Conservation (phyloP, 2,113 vertebrate genomes). For the Sylvietta virens region DNA sequence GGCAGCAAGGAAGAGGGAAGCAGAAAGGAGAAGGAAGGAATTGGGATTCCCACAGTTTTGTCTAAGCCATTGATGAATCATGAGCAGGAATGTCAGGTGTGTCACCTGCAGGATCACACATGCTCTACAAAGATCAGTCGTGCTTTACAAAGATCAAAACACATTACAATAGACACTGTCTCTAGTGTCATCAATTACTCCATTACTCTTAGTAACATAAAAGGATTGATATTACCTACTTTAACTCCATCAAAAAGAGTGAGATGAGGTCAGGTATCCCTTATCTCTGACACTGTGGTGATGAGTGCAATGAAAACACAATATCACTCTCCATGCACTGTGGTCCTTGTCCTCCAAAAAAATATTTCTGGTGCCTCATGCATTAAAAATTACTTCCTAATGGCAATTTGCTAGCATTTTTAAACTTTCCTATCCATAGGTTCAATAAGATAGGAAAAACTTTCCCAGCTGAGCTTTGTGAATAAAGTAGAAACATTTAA, state of each 20-base stretch:
- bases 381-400: neutral
- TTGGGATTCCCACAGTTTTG: neutral
- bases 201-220: neutral
- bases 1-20: neutral
- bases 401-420: neutral
- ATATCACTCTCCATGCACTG: neutral
- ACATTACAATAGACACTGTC: rapidly evolving
- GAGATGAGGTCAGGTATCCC: neutral
- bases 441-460: slow-evolving; percentile 24
- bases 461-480: slow-evolving; percentile 44
- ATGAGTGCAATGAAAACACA: neutral
- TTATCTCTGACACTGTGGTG: neutral
- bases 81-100: neutral
- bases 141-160: neutral
- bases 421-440: neutral
- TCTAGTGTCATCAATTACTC: neutral
- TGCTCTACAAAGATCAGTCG: neutral
- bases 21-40: neutral
- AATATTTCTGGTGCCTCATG: neutral
- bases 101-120: neutral
- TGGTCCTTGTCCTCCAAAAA: neutral
- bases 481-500: slow-evolving; percentile 51
- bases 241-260: neutral
- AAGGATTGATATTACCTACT: neutral
- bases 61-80: neutral